phyloP scores from a whole-genome alignment of 1,140 invertebrate species.

The Cylas formicarius region DNA sequence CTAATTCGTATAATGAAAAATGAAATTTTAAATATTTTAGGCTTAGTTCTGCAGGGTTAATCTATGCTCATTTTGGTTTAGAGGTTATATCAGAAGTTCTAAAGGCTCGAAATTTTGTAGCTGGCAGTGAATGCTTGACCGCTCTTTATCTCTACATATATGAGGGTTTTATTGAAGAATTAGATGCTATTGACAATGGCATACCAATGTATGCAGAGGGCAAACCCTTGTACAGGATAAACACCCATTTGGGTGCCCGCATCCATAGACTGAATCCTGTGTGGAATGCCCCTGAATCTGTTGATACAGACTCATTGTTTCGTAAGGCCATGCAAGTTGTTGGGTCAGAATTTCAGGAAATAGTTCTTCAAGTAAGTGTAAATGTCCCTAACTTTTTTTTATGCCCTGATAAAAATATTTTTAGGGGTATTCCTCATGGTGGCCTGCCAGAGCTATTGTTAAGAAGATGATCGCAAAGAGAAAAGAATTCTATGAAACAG shows the following conservation, averaged over 20 bases:
- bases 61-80: constrained; percentile 88
- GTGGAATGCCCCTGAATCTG: constrained; percentile 68
- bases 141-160: constrained; percentile 80
- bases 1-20: constrained; percentile 1
- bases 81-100: constrained; percentile 60
- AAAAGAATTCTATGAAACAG: constrained; percentile 54
- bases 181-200: constrained; percentile 97
- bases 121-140: constrained; percentile 48
- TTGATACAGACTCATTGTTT: constrained; percentile 55
- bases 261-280: constrained; percentile 74
- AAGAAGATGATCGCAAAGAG: constrained; percentile 62
- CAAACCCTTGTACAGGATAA: constrained; percentile 73
- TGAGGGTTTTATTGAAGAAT: constrained; percentile 83
- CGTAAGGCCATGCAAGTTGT: constrained; percentile 71
- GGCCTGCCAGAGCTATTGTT: constrained; percentile 73
- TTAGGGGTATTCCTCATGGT: constrained; percentile 67
- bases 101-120: constrained; percentile 38
- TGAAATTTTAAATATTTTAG: constrained; percentile 46
- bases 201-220: constrained; percentile 66
- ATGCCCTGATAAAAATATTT: constrained; percentile 15
- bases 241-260: constrained; percentile 68
- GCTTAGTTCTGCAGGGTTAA: constrained; percentile 90
- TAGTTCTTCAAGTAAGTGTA: constrained; percentile 48
- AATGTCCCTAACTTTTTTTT: neutral
- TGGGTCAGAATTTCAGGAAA: constrained; percentile 72